These are phyloP conservation scores for Trematocara nigrifrons DNA, from an alignment of 2,113 vertebrate species.

Conservation along the genomic window DNA sequence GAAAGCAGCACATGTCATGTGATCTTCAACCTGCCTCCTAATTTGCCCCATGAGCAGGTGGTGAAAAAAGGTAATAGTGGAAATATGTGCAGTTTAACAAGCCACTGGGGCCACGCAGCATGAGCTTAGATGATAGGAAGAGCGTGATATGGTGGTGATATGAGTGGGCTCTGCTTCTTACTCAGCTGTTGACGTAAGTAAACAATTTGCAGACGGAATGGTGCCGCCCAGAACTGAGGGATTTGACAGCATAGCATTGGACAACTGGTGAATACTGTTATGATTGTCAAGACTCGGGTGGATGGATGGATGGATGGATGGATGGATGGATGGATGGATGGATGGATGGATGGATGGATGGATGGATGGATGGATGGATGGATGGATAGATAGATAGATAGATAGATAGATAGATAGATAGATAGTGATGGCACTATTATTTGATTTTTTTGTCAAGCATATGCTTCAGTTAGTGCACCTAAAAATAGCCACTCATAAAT, in stretches of 20 bases:
- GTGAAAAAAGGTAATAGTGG: neutral
- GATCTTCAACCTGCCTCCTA: neutral
- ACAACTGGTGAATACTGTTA: neutral
- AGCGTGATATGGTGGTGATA: neutral
- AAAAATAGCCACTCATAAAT: conserved; percentile 25
- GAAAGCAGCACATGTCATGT: neutral
- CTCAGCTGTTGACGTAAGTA: conserved; percentile 47
- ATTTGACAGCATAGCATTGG: conserved; percentile 31
- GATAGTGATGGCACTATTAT: neutral
- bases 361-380: neutral
- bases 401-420: neutral
- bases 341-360: neutral
- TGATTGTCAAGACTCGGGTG: neutral
- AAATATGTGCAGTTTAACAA: neutral
- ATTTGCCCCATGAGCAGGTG: neutral
- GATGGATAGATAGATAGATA: neutral
- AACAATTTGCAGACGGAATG: conserved; percentile 46
- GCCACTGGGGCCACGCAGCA: neutral
- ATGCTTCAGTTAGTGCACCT: neutral
- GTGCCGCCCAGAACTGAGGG: conserved; percentile 28
- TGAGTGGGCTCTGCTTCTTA: conserved; percentile 56
- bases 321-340: neutral
- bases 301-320: neutral
- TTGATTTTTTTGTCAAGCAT: neutral
- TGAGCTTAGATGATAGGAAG: conserved; percentile 5